Conservation (phyloP, 2,888 invertebrate genomes). For the Athalia rosae region DNA sequence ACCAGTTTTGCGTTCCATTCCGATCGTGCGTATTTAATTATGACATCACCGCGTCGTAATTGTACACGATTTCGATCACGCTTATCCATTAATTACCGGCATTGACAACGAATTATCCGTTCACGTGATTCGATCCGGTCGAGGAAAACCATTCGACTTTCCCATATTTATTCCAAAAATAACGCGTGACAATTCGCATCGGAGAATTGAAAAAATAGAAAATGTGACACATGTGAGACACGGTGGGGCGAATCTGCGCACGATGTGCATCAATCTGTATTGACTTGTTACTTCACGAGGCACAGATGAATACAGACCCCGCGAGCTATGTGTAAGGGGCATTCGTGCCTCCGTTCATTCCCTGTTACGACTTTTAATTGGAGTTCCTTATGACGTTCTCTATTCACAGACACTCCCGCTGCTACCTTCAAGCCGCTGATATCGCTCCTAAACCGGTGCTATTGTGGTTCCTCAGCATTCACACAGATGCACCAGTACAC, state of each 20-base stretch:
- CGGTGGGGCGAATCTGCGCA: neutral
- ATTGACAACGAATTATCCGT: no score
- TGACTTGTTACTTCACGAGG: neutral
- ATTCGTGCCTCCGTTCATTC: slow-evolving; percentile 36
- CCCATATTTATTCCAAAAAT: no score
- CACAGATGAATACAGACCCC: neutral
- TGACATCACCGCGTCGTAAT: no score
- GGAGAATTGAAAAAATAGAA: no score
- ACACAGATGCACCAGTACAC: neutral
- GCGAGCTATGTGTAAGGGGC: neutral
- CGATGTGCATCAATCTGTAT: neutral
- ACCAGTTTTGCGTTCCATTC: neutral
- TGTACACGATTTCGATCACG: no score
- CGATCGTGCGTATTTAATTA: neutral
- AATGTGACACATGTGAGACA: neutral
- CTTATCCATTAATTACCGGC: no score
- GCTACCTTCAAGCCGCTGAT: slow-evolving; percentile 3
- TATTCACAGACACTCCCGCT: slow-evolving; percentile 16
- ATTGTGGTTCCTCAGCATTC: neutral
- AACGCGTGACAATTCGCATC: no score
- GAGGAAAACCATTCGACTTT: no score
- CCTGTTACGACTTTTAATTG: slow-evolving; percentile 34
- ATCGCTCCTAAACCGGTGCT: neutral
- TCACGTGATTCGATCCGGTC: no score
- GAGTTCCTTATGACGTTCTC: slow-evolving; percentile 33